Conservation (phyloP, 2,113 vertebrate genomes). For the Indicator maculatus region DNA sequence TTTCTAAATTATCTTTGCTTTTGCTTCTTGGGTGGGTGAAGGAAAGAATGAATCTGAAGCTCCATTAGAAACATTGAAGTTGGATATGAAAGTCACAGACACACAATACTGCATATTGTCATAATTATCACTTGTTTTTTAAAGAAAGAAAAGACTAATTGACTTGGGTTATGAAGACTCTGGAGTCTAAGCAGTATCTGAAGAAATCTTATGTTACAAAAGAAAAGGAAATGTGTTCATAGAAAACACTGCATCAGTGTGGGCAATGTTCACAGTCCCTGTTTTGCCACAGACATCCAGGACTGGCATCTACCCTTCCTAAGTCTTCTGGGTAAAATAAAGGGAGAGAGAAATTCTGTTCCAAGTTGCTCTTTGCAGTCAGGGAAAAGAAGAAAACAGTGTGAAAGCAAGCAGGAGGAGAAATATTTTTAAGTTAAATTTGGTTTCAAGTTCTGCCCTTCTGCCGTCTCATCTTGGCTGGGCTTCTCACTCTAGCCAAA, state of each 20-base stretch:
- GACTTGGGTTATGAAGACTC: constrained; percentile 15
- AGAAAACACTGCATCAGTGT: not conserved
- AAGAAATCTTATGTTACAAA: not conserved
- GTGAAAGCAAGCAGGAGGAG: not conserved
- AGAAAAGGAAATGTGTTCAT: constrained; percentile 1
- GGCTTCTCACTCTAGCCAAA: fast-evolving
- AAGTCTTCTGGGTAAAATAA: not conserved
- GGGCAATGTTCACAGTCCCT: not conserved
- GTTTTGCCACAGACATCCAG: not conserved
- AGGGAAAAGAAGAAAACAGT: not conserved
- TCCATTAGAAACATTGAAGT: not conserved
- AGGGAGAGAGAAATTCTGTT: not conserved
- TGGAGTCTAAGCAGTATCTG: constrained; percentile 26
- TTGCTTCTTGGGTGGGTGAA: constrained; percentile 6
- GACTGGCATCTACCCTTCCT: not conserved
- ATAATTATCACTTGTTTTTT: constrained; percentile 54
- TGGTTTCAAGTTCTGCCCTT: not conserved
- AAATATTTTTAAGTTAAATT: not conserved
- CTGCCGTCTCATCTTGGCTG: not conserved
- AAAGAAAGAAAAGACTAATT: constrained; percentile 29
- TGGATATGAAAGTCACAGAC: constrained; percentile 53
- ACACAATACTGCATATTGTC: constrained; percentile 61
- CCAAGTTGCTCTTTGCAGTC: not conserved
- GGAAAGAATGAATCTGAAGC: not conserved
- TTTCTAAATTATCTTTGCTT: constrained; percentile 45